A percentile compares a stretch with the other conserved stretches of the same genome.
phyloP scores from a whole-genome alignment of 2,888 invertebrate species.

The Uloborus plumipes region DNA sequence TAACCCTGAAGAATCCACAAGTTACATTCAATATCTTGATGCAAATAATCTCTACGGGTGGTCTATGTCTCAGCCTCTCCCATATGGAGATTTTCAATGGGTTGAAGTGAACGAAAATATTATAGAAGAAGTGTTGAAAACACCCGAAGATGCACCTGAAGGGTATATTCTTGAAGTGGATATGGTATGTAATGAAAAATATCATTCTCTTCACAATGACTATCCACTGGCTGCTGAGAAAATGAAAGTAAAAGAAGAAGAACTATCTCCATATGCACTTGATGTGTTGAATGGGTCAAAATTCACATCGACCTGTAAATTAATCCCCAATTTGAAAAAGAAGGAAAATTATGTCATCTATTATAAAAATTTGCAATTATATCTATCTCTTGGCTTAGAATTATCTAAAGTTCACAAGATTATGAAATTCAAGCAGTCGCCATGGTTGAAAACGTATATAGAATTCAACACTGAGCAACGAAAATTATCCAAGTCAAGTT shows the following conservation, averaged over 20 bases:
- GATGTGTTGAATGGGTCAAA: not conserved
- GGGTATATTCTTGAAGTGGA: constrained; percentile 62
- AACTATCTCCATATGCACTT: not conserved
- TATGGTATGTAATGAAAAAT: constrained; percentile 31
- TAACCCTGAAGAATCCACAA: not conserved
- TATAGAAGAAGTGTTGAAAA: not conserved
- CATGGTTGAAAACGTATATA: constrained; percentile 70
- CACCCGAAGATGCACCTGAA: not conserved
- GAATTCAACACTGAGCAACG: constrained; percentile 68
- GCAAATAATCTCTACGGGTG: constrained; percentile 45
- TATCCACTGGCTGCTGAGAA: constrained; percentile 53
- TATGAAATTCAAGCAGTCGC: constrained; percentile 65
- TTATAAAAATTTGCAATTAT: constrained; percentile 66
- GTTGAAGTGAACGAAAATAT: not conserved
- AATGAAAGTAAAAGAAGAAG: not conserved
- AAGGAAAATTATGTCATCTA: constrained; percentile 67
- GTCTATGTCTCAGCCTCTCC: constrained; percentile 40
- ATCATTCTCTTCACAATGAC: constrained; percentile 37
- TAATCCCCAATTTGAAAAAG: constrained; percentile 66
- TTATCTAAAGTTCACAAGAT: constrained; percentile 67
- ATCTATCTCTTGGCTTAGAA: constrained; percentile 65
- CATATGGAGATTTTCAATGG: constrained; percentile 44
- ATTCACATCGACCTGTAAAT: constrained; percentile 27
- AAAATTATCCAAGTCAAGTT: constrained; percentile 69
- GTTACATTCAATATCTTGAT: constrained; percentile 39